Conservation (phyloP, 2,888 invertebrate species). For the Pachymerium ferrugineum region DNA sequence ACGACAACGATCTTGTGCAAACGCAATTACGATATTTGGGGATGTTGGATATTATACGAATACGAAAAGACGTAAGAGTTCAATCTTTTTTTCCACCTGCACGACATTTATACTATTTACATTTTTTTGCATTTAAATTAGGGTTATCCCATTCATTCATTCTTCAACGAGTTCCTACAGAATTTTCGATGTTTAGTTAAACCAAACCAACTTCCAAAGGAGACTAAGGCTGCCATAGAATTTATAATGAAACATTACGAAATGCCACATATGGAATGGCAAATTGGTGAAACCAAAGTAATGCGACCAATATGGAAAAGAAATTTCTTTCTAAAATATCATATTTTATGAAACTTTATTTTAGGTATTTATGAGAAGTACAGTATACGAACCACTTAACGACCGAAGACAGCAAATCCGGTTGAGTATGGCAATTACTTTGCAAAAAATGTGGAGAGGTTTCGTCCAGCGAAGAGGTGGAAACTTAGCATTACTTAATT, state of each 20-base stretch:
- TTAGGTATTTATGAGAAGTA: constrained; percentile 66
- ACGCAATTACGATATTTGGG: constrained; percentile 85
- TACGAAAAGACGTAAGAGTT: constrained; percentile 58
- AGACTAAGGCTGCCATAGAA: constrained; percentile 38
- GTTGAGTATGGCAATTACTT: constrained; percentile 62
- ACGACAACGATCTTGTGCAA: constrained; percentile 70
- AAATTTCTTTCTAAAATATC: not conserved
- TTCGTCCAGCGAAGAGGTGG: constrained; percentile 57
- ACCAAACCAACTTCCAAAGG: constrained; percentile 48
- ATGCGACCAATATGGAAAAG: not conserved
- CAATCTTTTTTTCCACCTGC: not conserved
- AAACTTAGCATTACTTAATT: not conserved
- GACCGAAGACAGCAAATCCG: constrained; percentile 67
- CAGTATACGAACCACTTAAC: constrained; percentile 77
- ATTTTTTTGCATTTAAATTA: constrained; percentile 45
- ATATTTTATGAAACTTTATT: no score
- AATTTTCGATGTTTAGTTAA: constrained; percentile 66
- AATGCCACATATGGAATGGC: constrained; percentile 73
- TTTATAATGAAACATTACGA: constrained; percentile 59
- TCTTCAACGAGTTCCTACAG: constrained; percentile 66
- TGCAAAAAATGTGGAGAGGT: constrained; percentile 70
- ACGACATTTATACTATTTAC: not conserved
- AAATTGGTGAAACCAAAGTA: constrained; percentile 72
- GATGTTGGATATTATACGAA: constrained; percentile 87
- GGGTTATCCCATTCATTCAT: constrained; percentile 80